phyloP scores from a whole-genome alignment of 2,797 vertebrate genomes.

The Spea hammondii region DNA sequence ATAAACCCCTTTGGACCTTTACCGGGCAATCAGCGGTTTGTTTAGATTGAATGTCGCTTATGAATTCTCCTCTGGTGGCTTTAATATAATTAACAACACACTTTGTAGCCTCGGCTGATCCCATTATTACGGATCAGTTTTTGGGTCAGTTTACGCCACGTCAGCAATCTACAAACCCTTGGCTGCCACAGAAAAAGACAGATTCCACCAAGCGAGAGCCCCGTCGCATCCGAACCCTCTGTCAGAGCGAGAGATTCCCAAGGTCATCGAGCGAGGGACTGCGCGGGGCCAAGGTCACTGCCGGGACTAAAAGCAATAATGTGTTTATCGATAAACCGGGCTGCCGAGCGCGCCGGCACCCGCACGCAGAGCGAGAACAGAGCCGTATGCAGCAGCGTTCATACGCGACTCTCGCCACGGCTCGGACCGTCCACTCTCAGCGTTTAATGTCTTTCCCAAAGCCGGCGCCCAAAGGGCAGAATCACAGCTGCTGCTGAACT shows the following conservation, averaged over 20 bases:
- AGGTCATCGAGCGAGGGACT: conserved; percentile 77
- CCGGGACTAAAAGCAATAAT: conserved; percentile 86
- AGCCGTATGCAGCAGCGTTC: too few species aligned
- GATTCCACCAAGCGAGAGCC: not conserved
- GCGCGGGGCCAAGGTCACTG: conserved; percentile 81
- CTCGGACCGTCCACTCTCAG: too few species aligned
- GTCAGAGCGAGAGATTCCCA: conserved; percentile 69
- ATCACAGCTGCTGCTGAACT: too few species aligned
- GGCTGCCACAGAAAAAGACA: not conserved
- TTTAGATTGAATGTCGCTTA: too few species aligned
- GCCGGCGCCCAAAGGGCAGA: too few species aligned
- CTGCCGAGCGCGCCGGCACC: conserved; percentile 37
- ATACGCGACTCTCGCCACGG: too few species aligned
- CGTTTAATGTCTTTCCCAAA: too few species aligned
- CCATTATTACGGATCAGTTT: conserved; percentile 32
- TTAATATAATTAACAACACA: not conserved
- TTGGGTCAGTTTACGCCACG: conserved; percentile 42
- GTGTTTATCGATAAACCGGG: conserved; percentile 84
- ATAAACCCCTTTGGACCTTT: too few species aligned
- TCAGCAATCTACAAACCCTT: conserved; percentile 32
- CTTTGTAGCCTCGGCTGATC: conserved; percentile 19
- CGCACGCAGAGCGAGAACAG: not conserved
- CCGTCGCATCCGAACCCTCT: conserved; percentile 7
- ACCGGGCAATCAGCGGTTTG: too few species aligned
- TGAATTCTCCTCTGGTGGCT: not conserved